A percentile compares a stretch with the other conserved stretches of the same genome.
These are phyloP conservation scores for Prenolepis imparis DNA, from an alignment of 2,888 invertebrate genomes.

Conservation along the genomic window DNA sequence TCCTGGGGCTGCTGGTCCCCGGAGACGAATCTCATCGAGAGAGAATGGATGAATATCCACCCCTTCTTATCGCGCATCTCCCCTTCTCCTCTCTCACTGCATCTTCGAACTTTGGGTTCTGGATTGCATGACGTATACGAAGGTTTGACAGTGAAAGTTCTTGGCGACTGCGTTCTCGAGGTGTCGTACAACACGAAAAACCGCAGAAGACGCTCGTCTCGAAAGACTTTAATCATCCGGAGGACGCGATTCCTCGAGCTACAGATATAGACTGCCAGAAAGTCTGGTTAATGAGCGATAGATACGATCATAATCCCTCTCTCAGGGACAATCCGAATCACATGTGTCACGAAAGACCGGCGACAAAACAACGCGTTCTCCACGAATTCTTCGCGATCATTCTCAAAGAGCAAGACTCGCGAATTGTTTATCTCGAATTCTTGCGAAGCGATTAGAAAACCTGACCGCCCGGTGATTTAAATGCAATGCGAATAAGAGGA, in stretches of 20 bases:
- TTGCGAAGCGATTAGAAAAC: not conserved
- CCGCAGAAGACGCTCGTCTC: conserved; percentile 2
- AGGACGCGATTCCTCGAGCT: conserved; percentile 11
- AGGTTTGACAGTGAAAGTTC: conserved; percentile 82
- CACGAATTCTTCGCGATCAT: not conserved
- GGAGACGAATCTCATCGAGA: conserved; percentile 46
- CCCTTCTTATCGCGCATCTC: conserved; percentile 29
- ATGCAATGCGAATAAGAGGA: conserved; percentile 20
- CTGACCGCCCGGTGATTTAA: conserved; percentile 10
- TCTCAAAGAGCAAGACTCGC: not conserved
- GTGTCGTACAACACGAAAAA: conserved; percentile 7
- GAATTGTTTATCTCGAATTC: not conserved
- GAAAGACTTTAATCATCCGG: not conserved
- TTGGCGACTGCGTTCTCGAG: conserved; percentile 57
- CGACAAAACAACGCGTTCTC: not conserved
- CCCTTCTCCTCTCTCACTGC: not conserved
- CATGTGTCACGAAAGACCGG: not conserved
- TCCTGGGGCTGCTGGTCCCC: conserved; percentile 23
- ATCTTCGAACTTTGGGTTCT: conserved; percentile 63
- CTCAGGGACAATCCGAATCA: not conserved
- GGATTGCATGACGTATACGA: conserved; percentile 76
- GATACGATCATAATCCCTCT: conserved; percentile 8
- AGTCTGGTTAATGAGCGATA: conserved; percentile 10
- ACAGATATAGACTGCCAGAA: conserved; percentile 21
- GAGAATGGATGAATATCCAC: conserved; percentile 2